Base-by-base conservation (phyloP, 2,888 invertebrate genomes). In the Acronicta alni region DNA sequence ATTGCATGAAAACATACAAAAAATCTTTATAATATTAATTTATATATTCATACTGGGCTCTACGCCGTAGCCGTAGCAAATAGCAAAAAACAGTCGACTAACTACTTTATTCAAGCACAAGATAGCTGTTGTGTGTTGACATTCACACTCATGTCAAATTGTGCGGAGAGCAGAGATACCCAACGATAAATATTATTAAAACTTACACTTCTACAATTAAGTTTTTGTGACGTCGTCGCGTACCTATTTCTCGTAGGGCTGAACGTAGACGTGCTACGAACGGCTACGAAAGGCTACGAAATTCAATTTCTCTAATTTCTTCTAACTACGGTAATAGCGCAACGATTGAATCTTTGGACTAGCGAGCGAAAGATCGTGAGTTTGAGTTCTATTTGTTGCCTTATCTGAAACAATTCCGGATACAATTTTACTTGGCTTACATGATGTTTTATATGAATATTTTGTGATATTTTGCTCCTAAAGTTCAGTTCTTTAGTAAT, bases 191-290 rank as follows among this genome's bases (percentile, higher is more conserved):
- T 30, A 30, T 12, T 30, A 30, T 30, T 12, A 30, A 30, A 30
- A 30, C 30, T 30, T 10, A 12, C 2, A 2, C 12, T 30, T 12
- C 12, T 0, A 30, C 12, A 3, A 30, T 3, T 3, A 12, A 12
- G 12, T 30, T 30, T 30, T 12, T 30, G 12, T 12, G 30, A 30
- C 30, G 12, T 30, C 10, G 12, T 30, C 12, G 15, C 15, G 6
- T 5, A n/a, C n/a, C 4, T n/a, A 16, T 16, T 37, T 44, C 41
- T 32, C 49, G 51, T 57, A 69, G 51, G 15, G n/a, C 37, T 64
- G 17, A 18, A 14, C 67, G 64, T 57, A 69, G 57, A 41, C 3
- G 35, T 23, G 51, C 64, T 67, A 52, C 63, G 64, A 62, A 39
- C 37, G 17, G 16, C 57, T 69, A 64, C 49, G 64, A 47, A 54